Evolutionary conservation across 2,888 invertebrate species (phyloP).

Genomic region (Venusia cambrica): DNA sequence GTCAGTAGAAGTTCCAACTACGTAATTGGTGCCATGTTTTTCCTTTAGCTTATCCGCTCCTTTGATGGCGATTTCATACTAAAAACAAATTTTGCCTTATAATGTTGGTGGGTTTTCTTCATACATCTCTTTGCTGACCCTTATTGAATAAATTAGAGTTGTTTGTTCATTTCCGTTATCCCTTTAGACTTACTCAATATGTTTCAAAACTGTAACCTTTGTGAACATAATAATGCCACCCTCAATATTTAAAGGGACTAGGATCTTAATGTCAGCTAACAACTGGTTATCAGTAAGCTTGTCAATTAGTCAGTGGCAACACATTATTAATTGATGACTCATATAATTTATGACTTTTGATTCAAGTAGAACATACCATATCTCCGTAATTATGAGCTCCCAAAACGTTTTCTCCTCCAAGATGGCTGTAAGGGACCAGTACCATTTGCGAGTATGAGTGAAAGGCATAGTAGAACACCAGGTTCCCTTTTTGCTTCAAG

Average conservation of each 20-base stretch:
- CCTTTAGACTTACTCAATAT: too few species aligned
- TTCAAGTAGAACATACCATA: constrained; percentile 46
- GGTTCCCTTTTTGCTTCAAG: constrained; percentile 40
- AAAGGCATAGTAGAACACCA: constrained; percentile 75
- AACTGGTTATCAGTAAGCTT: constrained; percentile 1
- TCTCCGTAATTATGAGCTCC: constrained; percentile 58
- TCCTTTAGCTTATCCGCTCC: constrained; percentile 50
- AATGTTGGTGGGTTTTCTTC: too few species aligned
- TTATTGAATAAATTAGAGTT: too few species aligned
- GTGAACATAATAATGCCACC: too few species aligned
- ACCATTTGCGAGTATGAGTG: constrained; percentile 81
- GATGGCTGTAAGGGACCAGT: constrained; percentile 72
- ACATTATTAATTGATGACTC: constrained; percentile 13
- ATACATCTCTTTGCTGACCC: too few species aligned
- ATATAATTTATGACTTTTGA: too few species aligned
- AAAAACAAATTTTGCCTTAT: constrained; percentile 34
- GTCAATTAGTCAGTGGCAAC: not conserved
- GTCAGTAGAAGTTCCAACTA: constrained; percentile 61
- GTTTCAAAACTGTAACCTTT: too few species aligned
- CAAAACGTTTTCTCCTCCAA: constrained; percentile 36
- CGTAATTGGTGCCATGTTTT: constrained; percentile 50
- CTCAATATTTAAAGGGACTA: too few species aligned
- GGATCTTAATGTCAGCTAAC: too few species aligned
- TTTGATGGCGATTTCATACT: constrained; percentile 62
- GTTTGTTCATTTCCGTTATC: too few species aligned